phyloP scores from a whole-genome alignment of 2,888 invertebrate genomes.

The Polydrusus tereticollis region DNA sequence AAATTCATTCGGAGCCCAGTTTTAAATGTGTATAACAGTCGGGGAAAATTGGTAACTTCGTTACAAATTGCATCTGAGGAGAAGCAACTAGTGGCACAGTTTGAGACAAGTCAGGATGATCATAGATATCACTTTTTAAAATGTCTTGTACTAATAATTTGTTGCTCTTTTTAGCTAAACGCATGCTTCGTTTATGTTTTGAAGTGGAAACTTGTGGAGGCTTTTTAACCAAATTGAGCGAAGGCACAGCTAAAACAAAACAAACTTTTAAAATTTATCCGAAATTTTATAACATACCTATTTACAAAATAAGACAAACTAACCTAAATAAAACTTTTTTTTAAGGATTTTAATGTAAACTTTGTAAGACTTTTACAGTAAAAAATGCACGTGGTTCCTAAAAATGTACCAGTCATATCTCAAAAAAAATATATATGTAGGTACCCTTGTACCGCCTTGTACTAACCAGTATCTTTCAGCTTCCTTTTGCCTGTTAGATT shows the following conservation, averaged over 20 bases:
- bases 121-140: conserved; percentile 11
- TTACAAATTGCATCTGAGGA: too few species aligned
- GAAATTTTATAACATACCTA: background rate
- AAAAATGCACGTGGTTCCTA: background rate
- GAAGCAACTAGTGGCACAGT: background rate
- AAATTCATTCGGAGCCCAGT: too few species aligned
- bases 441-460: too few species aligned
- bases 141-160: conserved; percentile 13
- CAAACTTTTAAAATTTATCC: conserved; percentile 5
- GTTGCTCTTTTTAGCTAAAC: background rate
- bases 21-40: too few species aligned
- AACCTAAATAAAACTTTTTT: background rate
- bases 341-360: background rate
- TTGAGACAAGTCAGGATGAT: background rate
- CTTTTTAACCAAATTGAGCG: conserved; percentile 8
- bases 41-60: too few species aligned
- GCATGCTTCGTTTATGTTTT: background rate
- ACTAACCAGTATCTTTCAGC: conserved; percentile 19
- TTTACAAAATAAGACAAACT: background rate
- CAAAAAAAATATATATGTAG: background rate
- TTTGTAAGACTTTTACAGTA: background rate
- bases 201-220: conserved; percentile 3
- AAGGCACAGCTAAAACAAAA: conserved; percentile 26
- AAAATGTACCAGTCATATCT: background rate
- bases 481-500: conserved; percentile 23